Conservation (phyloP, 2,888 invertebrate genomes). For the Petrolisthes cinctipes region DNA sequence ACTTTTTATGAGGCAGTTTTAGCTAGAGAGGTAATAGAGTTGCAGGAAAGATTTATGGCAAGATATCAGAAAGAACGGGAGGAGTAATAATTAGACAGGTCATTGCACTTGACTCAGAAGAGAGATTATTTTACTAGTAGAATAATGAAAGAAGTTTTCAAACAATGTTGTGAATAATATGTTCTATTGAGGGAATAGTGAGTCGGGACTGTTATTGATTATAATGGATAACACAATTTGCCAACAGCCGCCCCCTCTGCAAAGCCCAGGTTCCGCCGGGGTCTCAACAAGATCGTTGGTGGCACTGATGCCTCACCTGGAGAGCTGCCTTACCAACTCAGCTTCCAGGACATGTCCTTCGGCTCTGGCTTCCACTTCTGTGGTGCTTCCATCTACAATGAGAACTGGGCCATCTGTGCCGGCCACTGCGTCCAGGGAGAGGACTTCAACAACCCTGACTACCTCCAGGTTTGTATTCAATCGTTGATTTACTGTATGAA, state of each 20-base stretch:
- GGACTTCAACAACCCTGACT: constrained; percentile 40
- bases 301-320: constrained; percentile 44
- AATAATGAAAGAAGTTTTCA: too few species aligned
- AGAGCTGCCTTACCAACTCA: constrained; percentile 49
- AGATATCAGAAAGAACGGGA: too few species aligned
- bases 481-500: neutral
- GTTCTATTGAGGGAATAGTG: neutral
- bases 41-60: too few species aligned
- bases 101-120: too few species aligned
- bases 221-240: neutral
- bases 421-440: constrained; percentile 56
- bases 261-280: constrained; percentile 42
- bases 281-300: constrained; percentile 54
- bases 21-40: too few species aligned
- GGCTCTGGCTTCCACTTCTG: constrained; percentile 54
- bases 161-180: constrained; percentile 23
- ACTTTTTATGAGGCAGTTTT: too few species aligned
- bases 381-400: constrained; percentile 60
- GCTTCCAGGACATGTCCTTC: constrained; percentile 49
- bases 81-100: too few species aligned
- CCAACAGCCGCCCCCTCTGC: constrained; percentile 45
- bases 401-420: constrained; percentile 47
- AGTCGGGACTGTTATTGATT: neutral
- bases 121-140: too few species aligned
- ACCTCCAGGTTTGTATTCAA: constrained; percentile 28